Base-by-base conservation (phyloP, 2,888 invertebrate genomes). In the Agrenia bidenticulata region DNA sequence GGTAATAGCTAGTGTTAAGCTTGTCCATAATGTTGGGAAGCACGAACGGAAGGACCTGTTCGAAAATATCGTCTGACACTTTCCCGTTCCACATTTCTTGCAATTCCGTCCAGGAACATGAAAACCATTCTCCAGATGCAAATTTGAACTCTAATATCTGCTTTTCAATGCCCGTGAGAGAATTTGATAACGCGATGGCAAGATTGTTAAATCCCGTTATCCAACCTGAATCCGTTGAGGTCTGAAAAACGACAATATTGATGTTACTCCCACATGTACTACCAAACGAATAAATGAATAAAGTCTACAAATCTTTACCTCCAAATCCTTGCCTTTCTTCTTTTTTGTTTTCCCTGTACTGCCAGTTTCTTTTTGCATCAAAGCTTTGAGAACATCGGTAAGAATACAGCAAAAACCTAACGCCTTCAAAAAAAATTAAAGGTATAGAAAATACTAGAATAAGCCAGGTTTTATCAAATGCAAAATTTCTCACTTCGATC, bases 371-470 rank as follows among this genome's bases (percentile, higher is more conserved):
- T 66, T 69, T 49, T 56, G 57, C 11, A 66, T n/a, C 17, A 58
- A 60, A 4, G 49, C 39, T 41, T 37, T 53, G 32, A 61, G 64
- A 1, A 68, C 63, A 39, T 73, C 70, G 57, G 69, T 11, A 11
- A 73, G 53, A 15, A 70, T 65, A 27, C 62, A 61, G 27, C 59
- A 57, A 39, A 70, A 63, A 24, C 69, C 64, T 4, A 73, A 21
- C 1, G 68, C 64, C 73, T 73, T 2, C 54, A 53, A 24, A 23
- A 24, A n/a, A n/a, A n/a, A n/a, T n/a, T n/a, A n/a, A n/a, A n/a
- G n/a, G n/a, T n/a, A n/a, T n/a, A n/a, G n/a, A n/a, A n/a, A n/a
- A n/a, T n/a, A n/a, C n/a, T n/a, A n/a, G 19, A 41, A 41, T 19
- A 56, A 56, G 1, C n/a, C 0, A 7, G 9, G 15, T 45, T 17